Evolutionary conservation across 2,888 invertebrate species (phyloP).

Genomic region (Papilio gigon): DNA sequence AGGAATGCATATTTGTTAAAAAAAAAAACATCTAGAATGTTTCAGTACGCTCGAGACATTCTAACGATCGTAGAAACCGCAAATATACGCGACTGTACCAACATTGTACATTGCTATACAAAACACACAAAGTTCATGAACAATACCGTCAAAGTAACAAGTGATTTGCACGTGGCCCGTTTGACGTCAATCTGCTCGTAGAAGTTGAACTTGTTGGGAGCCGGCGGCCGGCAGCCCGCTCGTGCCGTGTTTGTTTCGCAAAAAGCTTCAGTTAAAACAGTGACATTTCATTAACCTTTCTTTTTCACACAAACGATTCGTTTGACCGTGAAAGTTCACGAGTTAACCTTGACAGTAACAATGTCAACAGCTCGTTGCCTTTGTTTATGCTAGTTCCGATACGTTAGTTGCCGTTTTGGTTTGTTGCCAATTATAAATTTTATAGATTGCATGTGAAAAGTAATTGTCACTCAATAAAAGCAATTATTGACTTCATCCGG

Average conservation of each 20-base stretch:
- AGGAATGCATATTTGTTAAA: too few relatives aligned
- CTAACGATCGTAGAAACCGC: too few relatives aligned
- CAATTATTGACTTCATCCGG: too few relatives aligned
- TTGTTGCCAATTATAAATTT: not conserved
- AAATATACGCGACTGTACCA: too few relatives aligned
- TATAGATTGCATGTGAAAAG: too few relatives aligned
- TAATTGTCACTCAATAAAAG: too few relatives aligned
- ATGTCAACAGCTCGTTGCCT: not conserved
- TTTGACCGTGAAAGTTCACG: not conserved
- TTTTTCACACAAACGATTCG: not conserved
- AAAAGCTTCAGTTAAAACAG: slow-evolving; percentile 4
- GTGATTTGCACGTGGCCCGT: slow-evolving; percentile 5
- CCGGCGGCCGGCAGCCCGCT: not conserved
- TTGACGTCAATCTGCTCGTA: slow-evolving; percentile 11
- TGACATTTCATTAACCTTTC: slow-evolving; percentile 6
- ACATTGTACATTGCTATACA: not conserved
- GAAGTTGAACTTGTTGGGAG: slow-evolving; percentile 5
- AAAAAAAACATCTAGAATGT: too few relatives aligned
- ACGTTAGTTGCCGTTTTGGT: not conserved
- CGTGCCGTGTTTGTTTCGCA: not conserved
- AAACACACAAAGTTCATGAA: slow-evolving; percentile 7
- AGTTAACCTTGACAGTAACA: not conserved
- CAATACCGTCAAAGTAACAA: slow-evolving; percentile 20
- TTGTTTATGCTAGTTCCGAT: not conserved
- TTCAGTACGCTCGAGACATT: too few relatives aligned